phyloP scores from a whole-genome alignment of 2,888 invertebrate species.

The Elmis aenea region DNA sequence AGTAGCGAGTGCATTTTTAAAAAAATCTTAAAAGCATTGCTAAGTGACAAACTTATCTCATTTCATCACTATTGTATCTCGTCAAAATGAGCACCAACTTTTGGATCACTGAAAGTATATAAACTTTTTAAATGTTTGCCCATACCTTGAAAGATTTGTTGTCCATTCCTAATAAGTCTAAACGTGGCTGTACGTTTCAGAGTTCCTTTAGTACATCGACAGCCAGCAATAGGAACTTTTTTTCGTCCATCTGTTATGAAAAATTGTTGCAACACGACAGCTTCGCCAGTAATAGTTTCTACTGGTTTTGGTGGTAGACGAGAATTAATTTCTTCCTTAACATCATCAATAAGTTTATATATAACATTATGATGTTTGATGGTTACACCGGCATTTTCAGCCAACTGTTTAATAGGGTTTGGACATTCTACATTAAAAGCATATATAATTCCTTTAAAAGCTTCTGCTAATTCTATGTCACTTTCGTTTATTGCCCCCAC shows the following conservation, averaged over 20 bases:
- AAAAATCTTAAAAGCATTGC: too few relatives aligned
- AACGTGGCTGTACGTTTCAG: conserved; percentile 65
- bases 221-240: conserved; percentile 84
- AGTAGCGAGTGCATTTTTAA: too few relatives aligned
- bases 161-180: conserved; percentile 61
- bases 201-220: conserved; percentile 73
- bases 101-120: background rate
- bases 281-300: conserved; percentile 78
- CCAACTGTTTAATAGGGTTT: conserved; percentile 47
- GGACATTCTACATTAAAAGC: conserved; percentile 76
- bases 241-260: conserved; percentile 71
- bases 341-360: conserved; percentile 85
- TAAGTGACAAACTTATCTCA: too few relatives aligned
- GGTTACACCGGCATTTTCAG: conserved; percentile 51
- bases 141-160: conserved; percentile 70
- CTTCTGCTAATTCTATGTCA: conserved; percentile 76
- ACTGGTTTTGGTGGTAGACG: conserved; percentile 66
- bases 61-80: too few relatives aligned
- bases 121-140: conserved; percentile 17
- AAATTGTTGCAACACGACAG: conserved; percentile 80
- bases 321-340: conserved; percentile 71
- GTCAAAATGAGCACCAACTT: too few relatives aligned
- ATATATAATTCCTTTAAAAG: conserved; percentile 77
- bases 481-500: conserved; percentile 81
- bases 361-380: conserved; percentile 82